Evolutionary conservation across 2,797 vertebrate genomes (phyloP).

Genomic region (Lophura swinhoii): DNA sequence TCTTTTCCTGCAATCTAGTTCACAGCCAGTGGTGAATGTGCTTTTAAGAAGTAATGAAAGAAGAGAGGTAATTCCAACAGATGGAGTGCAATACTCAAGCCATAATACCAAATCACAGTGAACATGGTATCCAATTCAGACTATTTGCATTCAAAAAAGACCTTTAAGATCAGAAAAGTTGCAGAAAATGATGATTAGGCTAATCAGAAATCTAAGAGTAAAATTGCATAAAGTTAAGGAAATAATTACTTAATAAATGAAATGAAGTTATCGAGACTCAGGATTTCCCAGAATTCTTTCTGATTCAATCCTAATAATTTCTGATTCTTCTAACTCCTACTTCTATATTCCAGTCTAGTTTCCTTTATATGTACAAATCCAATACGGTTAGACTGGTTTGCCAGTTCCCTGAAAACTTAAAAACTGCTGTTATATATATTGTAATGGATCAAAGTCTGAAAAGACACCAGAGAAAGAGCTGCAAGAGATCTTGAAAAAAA

Average conservation of each 20-base stretch:
- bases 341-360: neutral
- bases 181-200: neutral
- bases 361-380: neutral
- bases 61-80: neutral
- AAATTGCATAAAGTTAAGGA: neutral
- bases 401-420: neutral
- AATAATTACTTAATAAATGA: neutral
- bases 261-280: neutral
- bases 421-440: neutral
- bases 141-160: neutral
- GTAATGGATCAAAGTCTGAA: neutral
- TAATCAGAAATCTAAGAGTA: neutral
- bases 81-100: neutral
- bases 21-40: neutral
- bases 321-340: neutral
- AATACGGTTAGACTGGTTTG: neutral
- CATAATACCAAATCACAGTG: neutral
- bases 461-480: neutral
- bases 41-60: slow-evolving; percentile 6
- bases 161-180: neutral
- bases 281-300: neutral
- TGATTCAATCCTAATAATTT: neutral
- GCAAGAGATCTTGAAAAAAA: neutral
- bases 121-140: neutral
- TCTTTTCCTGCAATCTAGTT: neutral